A percentile compares a stretch with the other conserved stretches of the same genome.
phyloP scores from a whole-genome alignment of 1,140 invertebrate genomes.

The Drosophila pruinosa region DNA sequence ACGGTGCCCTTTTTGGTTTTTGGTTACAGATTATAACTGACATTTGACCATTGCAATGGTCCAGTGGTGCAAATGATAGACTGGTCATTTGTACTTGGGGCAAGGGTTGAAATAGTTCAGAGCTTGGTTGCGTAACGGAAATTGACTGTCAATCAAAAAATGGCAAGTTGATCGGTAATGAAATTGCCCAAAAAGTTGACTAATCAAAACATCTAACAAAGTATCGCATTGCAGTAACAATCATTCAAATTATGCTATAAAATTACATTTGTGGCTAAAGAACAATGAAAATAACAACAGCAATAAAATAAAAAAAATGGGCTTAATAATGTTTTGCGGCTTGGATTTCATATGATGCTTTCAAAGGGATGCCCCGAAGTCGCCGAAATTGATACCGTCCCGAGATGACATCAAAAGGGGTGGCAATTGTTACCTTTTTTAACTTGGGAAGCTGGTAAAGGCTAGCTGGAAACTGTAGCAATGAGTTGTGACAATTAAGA shows the following conservation, averaged over 20 bases:
- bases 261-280: constrained; percentile 66
- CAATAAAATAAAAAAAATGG: constrained; percentile 46
- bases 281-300: constrained; percentile 49
- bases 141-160: constrained; percentile 4
- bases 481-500: constrained; percentile 12
- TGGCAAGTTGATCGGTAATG: not conserved
- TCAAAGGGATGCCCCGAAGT: constrained; percentile 58
- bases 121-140: constrained; percentile 3
- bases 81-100: constrained; percentile 39
- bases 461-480: constrained; percentile 18
- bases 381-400: constrained; percentile 55
- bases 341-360: constrained; percentile 73
- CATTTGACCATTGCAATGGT: constrained; percentile 62
- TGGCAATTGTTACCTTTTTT: constrained; percentile 33
- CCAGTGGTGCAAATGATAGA: constrained; percentile 31
- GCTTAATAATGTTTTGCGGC: constrained; percentile 66
- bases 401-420: constrained; percentile 49
- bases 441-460: not conserved
- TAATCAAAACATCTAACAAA: constrained; percentile 34
- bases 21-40: constrained; percentile 40
- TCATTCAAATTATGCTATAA: constrained; percentile 71
- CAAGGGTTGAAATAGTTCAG: constrained; percentile 42
- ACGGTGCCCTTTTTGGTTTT: constrained; percentile 30
- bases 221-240: constrained; percentile 12
- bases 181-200: not conserved